Evolutionary conservation across 2,797 vertebrate species (phyloP).

Genomic region (Sebastes trivittatus): DNA sequence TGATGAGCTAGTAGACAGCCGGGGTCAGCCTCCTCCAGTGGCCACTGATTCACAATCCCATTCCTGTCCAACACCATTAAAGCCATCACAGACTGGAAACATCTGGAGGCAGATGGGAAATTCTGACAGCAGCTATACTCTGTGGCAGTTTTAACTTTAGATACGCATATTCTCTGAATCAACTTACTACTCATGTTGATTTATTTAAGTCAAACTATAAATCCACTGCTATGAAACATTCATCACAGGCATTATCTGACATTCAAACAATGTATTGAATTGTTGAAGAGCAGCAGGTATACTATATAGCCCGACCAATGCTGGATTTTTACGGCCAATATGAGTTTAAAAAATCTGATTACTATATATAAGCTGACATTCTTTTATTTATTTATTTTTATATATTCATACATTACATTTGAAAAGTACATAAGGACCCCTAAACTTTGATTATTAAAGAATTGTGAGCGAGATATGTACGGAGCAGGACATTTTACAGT

Average conservation of each 20-base stretch:
- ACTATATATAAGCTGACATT: background rate
- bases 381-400: background rate
- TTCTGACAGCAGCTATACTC: slow-evolving; percentile 4
- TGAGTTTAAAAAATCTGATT: background rate
- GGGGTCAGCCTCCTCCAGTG: slow-evolving; percentile 56
- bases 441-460: background rate
- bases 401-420: background rate
- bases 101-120: slow-evolving; percentile 9
- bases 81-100: slow-evolving; percentile 14
- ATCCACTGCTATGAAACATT: background rate
- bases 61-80: slow-evolving; percentile 63
- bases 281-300: background rate
- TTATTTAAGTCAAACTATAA: background rate
- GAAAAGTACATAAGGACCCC: background rate
- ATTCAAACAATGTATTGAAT: background rate
- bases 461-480: background rate
- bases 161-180: background rate
- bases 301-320: background rate
- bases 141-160: background rate
- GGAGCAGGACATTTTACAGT: background rate
- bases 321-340: background rate
- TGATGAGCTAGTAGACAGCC: slow-evolving; percentile 56
- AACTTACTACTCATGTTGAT: background rate
- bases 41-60: slow-evolving; percentile 66
- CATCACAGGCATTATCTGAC: background rate